Base-by-base conservation (phyloP, 2,888 invertebrate genomes). In the Pandemis corylana region DNA sequence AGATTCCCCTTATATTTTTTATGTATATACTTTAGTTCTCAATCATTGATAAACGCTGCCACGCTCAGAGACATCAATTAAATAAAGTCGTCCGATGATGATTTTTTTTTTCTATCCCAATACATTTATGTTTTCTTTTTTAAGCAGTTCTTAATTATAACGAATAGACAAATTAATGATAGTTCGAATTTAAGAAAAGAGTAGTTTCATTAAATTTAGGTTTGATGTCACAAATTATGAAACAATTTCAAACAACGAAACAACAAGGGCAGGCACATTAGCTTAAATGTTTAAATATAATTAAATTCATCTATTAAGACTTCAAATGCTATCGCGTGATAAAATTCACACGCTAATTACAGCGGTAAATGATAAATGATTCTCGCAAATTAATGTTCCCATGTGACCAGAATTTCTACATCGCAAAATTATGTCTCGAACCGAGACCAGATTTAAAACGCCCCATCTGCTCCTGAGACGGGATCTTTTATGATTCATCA, bases 291-390 rank as follows among this genome's bases (percentile, higher is more conserved):
- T 12, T 46, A 12, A 12, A n/a, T 28, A 12, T 59, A 59, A 59
- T 28, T 59, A 59, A 74, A 74, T 74, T 42, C 49, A 42, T 49
- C 70, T 62, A 75, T 46, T 51, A 70, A 6, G 61, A 36, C 62
- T 67, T 75, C 20, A 71, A 71, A 62, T 70, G 66, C 62, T 28
- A 20, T 51, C 61, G 51, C 65, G 65, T 61, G 20, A 62, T 75
- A 67, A 71, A 71, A 75, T 71, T 75, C 75, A 61, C 71, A 71
- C 67, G 41, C 66, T 75, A 75, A 75, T 75, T 75, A 71, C 75
- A 67, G 42, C 46, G 59, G 66, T 65, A 67, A 74, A 71, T 75
- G 75, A 75, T 71, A 71, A 75, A 75, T 75, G 71, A 71, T 71
- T 56, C 67, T 75, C 62, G 75, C 62, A 75, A 75, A 75, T 75